Percentiles rank a stretch among this genome's conserved stretches.
Evolutionary conservation across 2,797 vertebrate species (phyloP).

Genomic region (Hoplostethus atlanticus): DNA sequence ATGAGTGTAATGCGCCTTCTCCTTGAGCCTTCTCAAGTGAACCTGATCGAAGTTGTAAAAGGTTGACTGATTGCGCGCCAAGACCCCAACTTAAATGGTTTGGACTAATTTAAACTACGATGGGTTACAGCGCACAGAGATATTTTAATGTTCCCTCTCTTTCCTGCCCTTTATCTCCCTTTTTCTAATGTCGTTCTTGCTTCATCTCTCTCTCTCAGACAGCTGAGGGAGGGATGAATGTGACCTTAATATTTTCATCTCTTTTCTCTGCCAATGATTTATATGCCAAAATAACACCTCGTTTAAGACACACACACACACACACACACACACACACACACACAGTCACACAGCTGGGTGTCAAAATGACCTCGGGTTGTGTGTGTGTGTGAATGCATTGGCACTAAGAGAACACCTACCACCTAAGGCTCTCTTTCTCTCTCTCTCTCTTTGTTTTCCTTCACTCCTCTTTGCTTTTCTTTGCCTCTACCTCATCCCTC

Average conservation of each 20-base stretch:
- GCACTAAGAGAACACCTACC: constrained; percentile 40
- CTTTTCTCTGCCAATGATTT: constrained; percentile 46
- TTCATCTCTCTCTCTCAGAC: constrained; percentile 3
- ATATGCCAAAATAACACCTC: constrained; percentile 57
- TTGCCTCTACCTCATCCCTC: constrained; percentile 4
- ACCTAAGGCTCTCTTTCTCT: constrained; percentile 37
- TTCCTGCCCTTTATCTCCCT: background rate
- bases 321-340: too few relatives aligned
- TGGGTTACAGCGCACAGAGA: background rate
- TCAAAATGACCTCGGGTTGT: constrained; percentile 63
- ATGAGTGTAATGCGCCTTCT: too few relatives aligned
- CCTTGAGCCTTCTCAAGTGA: background rate
- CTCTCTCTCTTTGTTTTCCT: background rate
- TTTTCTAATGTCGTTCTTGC: too few relatives aligned
- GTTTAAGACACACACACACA: constrained; percentile 6
- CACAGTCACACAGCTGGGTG: constrained; percentile 25
- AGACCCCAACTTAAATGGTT: background rate
- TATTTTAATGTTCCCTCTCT: background rate
- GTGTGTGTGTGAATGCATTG: constrained; percentile 28
- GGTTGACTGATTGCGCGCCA: background rate
- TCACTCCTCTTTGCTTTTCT: background rate
- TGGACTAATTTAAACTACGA: background rate
- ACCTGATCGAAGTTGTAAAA: background rate
- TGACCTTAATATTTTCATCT: constrained; percentile 65
- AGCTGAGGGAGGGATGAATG: constrained; percentile 36